Conservation (phyloP, 2,888 invertebrate genomes). For the Gisinianus flammeolus region DNA sequence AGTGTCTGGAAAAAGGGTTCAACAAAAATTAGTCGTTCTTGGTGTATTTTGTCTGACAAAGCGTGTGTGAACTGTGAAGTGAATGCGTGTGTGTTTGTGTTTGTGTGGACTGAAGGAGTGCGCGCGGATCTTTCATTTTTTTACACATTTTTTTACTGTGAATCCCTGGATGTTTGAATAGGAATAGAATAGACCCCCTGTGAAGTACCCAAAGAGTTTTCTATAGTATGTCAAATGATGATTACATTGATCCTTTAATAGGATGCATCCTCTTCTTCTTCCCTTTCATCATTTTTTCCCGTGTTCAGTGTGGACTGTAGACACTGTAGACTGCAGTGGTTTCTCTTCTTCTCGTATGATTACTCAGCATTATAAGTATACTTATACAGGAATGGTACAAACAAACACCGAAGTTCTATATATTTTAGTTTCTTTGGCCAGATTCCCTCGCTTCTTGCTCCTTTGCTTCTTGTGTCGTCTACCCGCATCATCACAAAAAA, state of each 20-base stretch:
- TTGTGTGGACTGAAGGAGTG: background rate
- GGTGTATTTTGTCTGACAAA: no score
- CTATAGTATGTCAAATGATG: conserved; percentile 1
- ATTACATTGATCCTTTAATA: conserved; percentile 40
- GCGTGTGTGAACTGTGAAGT: no score
- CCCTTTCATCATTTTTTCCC: conserved; percentile 14
- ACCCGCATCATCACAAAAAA: background rate
- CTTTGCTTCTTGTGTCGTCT: background rate
- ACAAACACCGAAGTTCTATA: no score
- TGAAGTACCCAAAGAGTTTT: conserved; percentile 28
- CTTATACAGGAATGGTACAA: no score
- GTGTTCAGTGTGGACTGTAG: no score
- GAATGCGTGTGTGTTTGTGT: background rate
- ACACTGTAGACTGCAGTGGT: no score
- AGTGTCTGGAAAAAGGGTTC: no score
- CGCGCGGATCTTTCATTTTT: background rate
- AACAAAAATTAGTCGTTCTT: no score
- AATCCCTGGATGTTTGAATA: background rate
- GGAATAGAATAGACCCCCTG: conserved; percentile 25
- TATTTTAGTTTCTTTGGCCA: no score
- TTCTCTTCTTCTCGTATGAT: no score
- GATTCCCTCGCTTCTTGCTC: background rate
- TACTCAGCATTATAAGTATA: no score
- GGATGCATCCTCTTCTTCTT: conserved; percentile 32
- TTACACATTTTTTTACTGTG: background rate